Percentiles rank a stretch among this genome's conserved stretches.
Conservation (phyloP, 2,113 vertebrate species). For the Geococcyx californianus region DNA sequence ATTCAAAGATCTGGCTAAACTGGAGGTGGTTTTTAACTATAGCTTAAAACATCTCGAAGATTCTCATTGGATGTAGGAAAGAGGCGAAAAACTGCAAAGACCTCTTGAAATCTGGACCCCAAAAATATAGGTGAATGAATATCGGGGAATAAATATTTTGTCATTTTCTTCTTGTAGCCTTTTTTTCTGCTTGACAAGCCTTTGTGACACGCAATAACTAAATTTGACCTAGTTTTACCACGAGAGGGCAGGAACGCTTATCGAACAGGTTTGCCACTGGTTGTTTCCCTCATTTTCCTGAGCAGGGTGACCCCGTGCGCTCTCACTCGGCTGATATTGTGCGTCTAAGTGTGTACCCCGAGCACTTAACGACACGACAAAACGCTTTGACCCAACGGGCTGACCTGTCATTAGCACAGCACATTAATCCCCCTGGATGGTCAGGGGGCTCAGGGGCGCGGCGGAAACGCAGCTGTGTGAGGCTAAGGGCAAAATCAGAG, state of each 20-base stretch:
- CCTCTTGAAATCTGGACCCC: background rate
- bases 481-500: background rate
- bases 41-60: background rate
- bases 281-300: background rate
- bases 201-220: background rate
- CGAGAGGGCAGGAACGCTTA: conserved; percentile 64
- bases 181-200: background rate
- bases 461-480: background rate
- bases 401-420: background rate
- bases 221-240: conserved; percentile 20
- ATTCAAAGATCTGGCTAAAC: background rate
- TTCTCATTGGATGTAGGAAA: background rate
- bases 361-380: conserved; percentile 1
- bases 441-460: background rate
- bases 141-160: background rate
- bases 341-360: background rate
- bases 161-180: background rate
- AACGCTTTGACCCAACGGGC: background rate
- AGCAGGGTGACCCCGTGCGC: background rate
- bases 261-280: background rate
- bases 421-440: background rate
- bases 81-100: background rate
- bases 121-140: rapidly evolving
- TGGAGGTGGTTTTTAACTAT: background rate
- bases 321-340: background rate